Conservation (phyloP, 2,113 vertebrate species). For the Patagioenas fasciata region DNA sequence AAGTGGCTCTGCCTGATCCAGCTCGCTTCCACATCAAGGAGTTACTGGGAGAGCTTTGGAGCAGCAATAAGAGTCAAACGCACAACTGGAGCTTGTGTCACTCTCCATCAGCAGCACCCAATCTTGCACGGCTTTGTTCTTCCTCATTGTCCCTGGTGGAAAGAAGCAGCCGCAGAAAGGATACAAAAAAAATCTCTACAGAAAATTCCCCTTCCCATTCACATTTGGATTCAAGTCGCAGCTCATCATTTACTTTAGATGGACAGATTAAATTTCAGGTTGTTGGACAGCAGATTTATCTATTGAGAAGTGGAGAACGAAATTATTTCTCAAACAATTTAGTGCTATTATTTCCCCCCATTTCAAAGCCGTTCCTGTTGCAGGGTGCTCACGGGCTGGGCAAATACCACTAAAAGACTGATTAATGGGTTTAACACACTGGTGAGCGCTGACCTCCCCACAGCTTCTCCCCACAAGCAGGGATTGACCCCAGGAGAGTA, state of each 20-base stretch:
- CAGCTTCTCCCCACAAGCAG: background rate
- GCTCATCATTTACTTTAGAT: background rate
- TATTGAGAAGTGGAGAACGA: background rate
- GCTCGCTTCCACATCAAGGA: background rate
- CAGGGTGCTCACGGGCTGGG: background rate
- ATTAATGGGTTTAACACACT: background rate
- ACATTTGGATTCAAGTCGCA: constrained; percentile 22
- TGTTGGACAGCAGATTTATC: constrained; percentile 25
- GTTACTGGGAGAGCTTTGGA: background rate
- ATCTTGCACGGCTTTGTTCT: background rate
- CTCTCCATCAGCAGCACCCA: background rate
- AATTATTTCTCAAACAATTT: constrained; percentile 48
- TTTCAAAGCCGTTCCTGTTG: background rate
- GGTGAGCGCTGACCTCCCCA: background rate
- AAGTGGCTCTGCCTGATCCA: background rate
- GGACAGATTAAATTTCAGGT: background rate
- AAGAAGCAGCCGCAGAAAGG: background rate
- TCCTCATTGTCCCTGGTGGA: background rate
- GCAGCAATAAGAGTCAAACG: background rate
- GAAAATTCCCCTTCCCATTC: background rate
- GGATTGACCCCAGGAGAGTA: background rate
- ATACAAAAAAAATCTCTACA: background rate
- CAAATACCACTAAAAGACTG: background rate
- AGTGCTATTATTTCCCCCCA: background rate
- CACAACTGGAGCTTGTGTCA: background rate